phyloP scores from a whole-genome alignment of 2,113 vertebrate species.

The Pseudorectes ferrugineus region DNA sequence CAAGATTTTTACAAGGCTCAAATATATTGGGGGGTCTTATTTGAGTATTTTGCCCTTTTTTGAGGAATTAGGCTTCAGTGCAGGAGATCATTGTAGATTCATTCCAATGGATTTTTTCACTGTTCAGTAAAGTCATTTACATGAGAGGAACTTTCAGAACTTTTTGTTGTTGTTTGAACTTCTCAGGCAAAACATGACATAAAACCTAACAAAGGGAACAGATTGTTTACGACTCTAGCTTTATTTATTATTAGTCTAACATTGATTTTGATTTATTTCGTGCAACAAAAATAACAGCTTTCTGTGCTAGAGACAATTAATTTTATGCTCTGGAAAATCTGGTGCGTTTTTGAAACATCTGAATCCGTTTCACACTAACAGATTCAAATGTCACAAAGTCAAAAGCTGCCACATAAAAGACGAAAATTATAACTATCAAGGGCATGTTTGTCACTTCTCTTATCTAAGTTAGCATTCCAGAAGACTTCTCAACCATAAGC shows the following conservation, averaged over 20 bases:
- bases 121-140: not conserved
- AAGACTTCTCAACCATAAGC: not conserved
- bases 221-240: not conserved
- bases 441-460: not conserved
- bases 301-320: not conserved
- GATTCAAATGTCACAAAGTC: not conserved
- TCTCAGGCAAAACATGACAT: not conserved
- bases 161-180: not conserved
- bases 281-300: conserved; percentile 11
- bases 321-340: not conserved
- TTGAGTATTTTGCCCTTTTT: not conserved
- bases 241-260: not conserved
- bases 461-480: not conserved
- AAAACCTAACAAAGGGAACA: not conserved
- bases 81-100: not conserved
- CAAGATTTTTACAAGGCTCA: not conserved
- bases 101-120: not conserved
- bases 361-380: not conserved
- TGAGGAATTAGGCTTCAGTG: not conserved
- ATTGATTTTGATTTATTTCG: not conserved
- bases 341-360: conserved; percentile 8
- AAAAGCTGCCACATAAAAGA: not conserved
- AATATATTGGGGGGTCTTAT: not conserved
- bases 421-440: not conserved
- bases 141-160: not conserved